Base-by-base conservation (phyloP, 1,140 invertebrate species). In the Aphelenchoides besseyi region DNA sequence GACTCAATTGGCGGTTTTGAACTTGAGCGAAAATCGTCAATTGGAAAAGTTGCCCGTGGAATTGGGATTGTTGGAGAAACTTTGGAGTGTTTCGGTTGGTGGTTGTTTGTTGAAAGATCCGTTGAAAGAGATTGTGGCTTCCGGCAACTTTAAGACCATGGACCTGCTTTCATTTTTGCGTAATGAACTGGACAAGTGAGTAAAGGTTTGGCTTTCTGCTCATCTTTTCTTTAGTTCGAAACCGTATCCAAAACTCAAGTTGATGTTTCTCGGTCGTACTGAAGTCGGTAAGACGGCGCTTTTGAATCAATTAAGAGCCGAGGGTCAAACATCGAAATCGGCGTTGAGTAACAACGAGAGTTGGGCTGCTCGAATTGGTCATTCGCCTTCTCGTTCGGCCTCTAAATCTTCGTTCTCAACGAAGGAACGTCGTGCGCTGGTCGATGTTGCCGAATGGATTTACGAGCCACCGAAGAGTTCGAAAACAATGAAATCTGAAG, bases 231-330 rank as follows among this genome's bases (percentile, higher is more conserved):
- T 83, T 91, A 97, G 88, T 86, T 94, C 95, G 0, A 90, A 91
- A 82, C 91, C 93, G 0, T 98, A 98, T 85, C 91, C 93, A 2
- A 87, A 93, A 41, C 93, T 98, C 91, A 98, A 97, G 84, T 87
- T 98, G 1, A 97, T 99, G 95, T 90, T 98, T 55, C 94, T 98
- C 16, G 96, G 96, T 0, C 89, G 92, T 8, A 92, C 95, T 83
- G 92, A 92, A 12, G 93, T 92, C 76, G 92, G 94, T 0, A 97
- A 97, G 85, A 98, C 95, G 0, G 94, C 93, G 59, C 85, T 98
- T 2, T 85, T 98, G 9, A 91, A 94, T 73, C 90, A 93, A 79
- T 84, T 98, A 5, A 86, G 93, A 32, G 90, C 92, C 75, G 92
- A 95, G 85, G 92, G 92, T 0, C 90, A 89, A 23, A 89, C 90